phyloP scores from a whole-genome alignment of 2,888 invertebrate genomes.

The Calameuta idolon region DNA sequence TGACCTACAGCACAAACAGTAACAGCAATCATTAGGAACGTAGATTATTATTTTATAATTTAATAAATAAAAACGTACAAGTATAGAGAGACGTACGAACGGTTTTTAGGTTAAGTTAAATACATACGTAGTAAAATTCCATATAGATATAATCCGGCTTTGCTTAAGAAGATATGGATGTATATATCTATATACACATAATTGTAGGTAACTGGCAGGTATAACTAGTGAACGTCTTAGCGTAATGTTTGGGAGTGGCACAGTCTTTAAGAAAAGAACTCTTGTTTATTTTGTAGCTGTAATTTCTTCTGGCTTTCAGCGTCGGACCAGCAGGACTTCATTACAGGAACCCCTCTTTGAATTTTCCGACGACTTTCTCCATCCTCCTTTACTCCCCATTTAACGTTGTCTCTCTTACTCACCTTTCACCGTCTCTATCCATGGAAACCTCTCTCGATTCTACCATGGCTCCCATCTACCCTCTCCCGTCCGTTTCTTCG shows the following conservation, averaged over 20 bases:
- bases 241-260: constrained; percentile 1
- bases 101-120: not conserved
- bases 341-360: constrained; percentile 32
- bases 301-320: constrained; percentile 15
- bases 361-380: constrained; percentile 30
- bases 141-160: not conserved
- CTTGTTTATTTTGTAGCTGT: constrained; percentile 19
- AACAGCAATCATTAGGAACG: not conserved
- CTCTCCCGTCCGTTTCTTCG: constrained; percentile 1
- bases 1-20: not conserved
- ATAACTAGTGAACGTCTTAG: not conserved
- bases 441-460: not conserved
- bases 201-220: not conserved
- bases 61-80: not conserved
- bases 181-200: not conserved
- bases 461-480: not conserved
- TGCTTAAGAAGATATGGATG: not conserved
- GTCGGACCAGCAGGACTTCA: constrained; percentile 37
- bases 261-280: constrained; percentile 22
- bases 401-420: not conserved
- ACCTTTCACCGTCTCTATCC: not conserved
- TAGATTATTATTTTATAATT: constrained; percentile 8
- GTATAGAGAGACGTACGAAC: no score
- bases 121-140: not conserved
- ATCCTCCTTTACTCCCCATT: not conserved